phyloP scores from a whole-genome alignment of 2,888 invertebrate genomes.

The Chrysomela aeneicollis region DNA sequence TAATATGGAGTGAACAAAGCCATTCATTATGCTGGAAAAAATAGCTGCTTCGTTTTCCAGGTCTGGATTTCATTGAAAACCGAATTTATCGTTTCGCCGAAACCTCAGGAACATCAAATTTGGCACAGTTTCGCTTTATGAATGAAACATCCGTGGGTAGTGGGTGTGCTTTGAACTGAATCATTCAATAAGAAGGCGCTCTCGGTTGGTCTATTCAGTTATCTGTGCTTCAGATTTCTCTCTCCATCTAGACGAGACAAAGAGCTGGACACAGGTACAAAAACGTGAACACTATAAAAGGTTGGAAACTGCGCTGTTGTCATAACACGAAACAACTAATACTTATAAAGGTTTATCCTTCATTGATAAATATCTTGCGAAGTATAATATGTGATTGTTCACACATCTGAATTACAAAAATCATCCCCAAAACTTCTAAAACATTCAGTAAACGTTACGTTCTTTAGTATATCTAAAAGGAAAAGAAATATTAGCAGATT shows the following conservation, averaged over 20 bases:
- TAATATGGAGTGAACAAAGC: too few species aligned
- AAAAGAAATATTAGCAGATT: too few species aligned
- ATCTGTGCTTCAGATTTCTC: conserved; percentile 14
- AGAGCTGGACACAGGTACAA: conserved; percentile 34
- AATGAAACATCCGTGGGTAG: conserved; percentile 36
- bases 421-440: too few species aligned
- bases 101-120: conserved; percentile 28
- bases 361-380: too few species aligned
- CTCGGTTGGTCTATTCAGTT: conserved; percentile 21
- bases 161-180: conserved; percentile 34
- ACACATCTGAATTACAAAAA: too few species aligned
- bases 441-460: too few species aligned
- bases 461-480: too few species aligned
- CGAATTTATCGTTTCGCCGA: conserved; percentile 7
- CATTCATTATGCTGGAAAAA: too few species aligned
- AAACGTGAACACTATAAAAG: conserved; percentile 32
- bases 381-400: too few species aligned
- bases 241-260: conserved; percentile 30
- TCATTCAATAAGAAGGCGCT: conserved; percentile 31
- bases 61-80: conserved; percentile 15
- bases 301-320: conserved; percentile 25
- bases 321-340: conserved; percentile 9
- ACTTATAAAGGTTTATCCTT: too few species aligned
- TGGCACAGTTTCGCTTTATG: conserved; percentile 43
- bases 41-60: conserved; percentile 7